Evolutionary conservation across 2,888 invertebrate genomes (phyloP).

Genomic region (Toxonevra muliebris): DNA sequence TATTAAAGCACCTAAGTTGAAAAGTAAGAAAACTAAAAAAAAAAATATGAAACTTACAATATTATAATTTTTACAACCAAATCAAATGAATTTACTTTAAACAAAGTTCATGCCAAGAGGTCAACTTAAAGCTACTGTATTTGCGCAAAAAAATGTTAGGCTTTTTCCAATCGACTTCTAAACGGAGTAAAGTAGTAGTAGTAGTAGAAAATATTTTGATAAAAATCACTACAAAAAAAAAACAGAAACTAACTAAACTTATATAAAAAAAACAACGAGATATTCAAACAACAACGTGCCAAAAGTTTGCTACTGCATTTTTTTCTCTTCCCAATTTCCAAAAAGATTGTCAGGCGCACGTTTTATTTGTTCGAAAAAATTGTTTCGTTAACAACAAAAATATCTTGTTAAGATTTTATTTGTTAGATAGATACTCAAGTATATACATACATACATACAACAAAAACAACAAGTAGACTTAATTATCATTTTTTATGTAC

Average conservation of each 20-base stretch:
- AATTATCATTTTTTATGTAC: constrained; percentile 56
- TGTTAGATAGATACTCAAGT: constrained; percentile 48
- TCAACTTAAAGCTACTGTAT: constrained; percentile 42
- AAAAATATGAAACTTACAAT: too few relatives aligned
- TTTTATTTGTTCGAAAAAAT: constrained; percentile 55
- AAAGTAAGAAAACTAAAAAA: too few relatives aligned
- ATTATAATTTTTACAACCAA: not conserved
- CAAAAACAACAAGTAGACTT: constrained; percentile 54
- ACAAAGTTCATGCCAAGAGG: constrained; percentile 18
- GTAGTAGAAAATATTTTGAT: constrained; percentile 23
- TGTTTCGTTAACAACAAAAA: constrained; percentile 56
- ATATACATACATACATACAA: not conserved
- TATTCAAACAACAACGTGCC: constrained; percentile 57
- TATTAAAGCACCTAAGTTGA: too few relatives aligned
- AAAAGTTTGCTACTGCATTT: constrained; percentile 63
- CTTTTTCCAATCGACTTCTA: not conserved
- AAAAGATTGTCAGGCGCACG: constrained; percentile 54
- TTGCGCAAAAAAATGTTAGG: constrained; percentile 30
- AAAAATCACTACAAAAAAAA: constrained; percentile 36
- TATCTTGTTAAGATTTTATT: constrained; percentile 63
- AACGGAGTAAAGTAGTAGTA: constrained; percentile 13
- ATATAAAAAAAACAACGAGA: constrained; percentile 19
- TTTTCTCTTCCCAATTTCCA: constrained; percentile 26
- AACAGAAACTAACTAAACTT: constrained; percentile 6
- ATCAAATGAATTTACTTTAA: not conserved